phyloP scores from a whole-genome alignment of 2,797 vertebrate genomes.

The Apodemus agrarius region DNA sequence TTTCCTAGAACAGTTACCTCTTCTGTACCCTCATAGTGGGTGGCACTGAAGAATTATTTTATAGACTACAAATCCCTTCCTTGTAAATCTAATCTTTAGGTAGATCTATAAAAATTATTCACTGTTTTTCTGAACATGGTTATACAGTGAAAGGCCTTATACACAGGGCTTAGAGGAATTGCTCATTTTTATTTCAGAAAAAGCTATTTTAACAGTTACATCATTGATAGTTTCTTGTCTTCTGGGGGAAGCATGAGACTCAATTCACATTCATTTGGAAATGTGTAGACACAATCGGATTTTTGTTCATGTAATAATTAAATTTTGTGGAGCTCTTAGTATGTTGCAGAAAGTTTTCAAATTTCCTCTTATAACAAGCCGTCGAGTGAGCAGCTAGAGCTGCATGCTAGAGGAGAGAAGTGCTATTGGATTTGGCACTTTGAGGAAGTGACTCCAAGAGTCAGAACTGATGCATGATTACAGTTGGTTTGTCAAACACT shows the following conservation, averaged over 20 bases:
- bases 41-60: background rate
- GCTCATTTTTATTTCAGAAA: slow-evolving; percentile 10
- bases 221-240: background rate
- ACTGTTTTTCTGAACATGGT: background rate
- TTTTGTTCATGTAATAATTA: background rate
- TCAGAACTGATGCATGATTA: background rate
- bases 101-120: background rate
- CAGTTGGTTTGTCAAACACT: background rate
- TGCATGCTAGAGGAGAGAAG: background rate
- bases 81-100: background rate
- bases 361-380: background rate
- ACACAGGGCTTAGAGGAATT: background rate
- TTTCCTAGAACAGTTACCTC: slow-evolving; percentile 28
- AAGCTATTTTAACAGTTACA: slow-evolving; percentile 9
- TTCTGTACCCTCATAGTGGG: slow-evolving; percentile 35
- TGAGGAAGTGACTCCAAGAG: background rate
- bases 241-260: background rate
- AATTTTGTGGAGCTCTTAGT: background rate
- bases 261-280: slow-evolving; percentile 50
- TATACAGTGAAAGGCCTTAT: background rate
- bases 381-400: background rate
- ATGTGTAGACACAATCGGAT: background rate
- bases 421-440: background rate
- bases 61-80: slow-evolving; percentile 20
- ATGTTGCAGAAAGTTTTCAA: background rate